These are phyloP conservation scores for Lamprologus tigripictilis DNA, from an alignment of 2,113 vertebrate genomes.

Conservation along the genomic window DNA sequence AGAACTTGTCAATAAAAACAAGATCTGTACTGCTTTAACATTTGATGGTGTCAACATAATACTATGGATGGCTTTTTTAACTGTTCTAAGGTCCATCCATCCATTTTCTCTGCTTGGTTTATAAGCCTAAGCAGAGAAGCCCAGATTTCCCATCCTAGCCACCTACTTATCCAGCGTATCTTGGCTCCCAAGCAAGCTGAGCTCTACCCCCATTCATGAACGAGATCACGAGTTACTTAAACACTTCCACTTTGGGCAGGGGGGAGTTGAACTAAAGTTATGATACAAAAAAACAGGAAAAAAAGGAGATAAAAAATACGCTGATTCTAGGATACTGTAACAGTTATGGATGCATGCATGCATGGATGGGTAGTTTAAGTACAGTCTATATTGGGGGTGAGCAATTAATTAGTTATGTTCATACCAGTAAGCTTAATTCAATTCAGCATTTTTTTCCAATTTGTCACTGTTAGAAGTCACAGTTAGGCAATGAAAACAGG, in stretches of 20 bases:
- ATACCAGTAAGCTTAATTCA: neutral
- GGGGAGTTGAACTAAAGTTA: neutral
- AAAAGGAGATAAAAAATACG: too few species aligned
- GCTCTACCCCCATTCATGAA: neutral
- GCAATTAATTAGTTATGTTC: neutral
- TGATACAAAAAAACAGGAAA: fast-evolving
- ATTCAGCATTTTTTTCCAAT: neutral
- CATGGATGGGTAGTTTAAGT: neutral
- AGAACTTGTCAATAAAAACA: neutral
- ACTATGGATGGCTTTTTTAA: neutral
- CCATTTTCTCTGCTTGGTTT: neutral
- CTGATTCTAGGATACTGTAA: neutral
- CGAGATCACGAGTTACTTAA: neutral
- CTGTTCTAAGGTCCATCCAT: neutral
- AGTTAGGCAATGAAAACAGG: neutral
- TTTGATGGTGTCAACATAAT: neutral
- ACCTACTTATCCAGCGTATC: neutral
- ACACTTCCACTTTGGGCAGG: neutral
- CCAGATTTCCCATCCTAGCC: neutral
- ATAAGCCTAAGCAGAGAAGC: neutral
- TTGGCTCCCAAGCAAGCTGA: neutral
- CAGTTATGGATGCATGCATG: neutral
- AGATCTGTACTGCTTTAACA: neutral
- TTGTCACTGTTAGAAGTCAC: neutral
- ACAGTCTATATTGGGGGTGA: neutral